Evolutionary conservation across 2,888 invertebrate genomes (phyloP).

Genomic region (Dasypolia templi): DNA sequence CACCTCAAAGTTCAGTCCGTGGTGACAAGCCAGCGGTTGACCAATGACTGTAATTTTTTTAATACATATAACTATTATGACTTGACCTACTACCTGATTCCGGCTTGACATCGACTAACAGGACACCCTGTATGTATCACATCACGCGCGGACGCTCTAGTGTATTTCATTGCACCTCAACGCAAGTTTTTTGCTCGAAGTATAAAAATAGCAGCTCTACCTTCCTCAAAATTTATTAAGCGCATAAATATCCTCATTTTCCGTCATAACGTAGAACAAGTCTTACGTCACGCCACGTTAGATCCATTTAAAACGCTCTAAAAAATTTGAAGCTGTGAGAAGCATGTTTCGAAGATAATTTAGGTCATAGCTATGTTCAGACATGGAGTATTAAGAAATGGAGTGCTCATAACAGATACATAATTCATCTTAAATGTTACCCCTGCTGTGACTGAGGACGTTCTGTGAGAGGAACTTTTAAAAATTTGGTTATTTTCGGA

Average conservation of each 20-base stretch:
- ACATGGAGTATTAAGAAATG: slow-evolving; percentile 33
- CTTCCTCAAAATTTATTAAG: slow-evolving; percentile 7
- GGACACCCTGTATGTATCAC: too few relatives aligned
- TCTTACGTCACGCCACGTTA: slow-evolving; percentile 51
- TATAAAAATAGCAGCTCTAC: background rate
- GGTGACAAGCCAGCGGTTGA: too few relatives aligned
- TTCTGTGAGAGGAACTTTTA: background rate
- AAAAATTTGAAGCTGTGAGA: slow-evolving; percentile 49
- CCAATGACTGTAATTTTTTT: too few relatives aligned
- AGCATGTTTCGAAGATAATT: slow-evolving; percentile 55
- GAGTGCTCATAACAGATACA: background rate
- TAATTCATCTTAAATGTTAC: background rate
- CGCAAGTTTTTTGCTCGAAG: background rate
- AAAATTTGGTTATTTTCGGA: background rate
- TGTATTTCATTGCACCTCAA: background rate
- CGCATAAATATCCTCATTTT: slow-evolving; percentile 36
- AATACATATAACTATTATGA: too few relatives aligned
- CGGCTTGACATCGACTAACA: too few relatives aligned
- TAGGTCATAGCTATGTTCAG: slow-evolving; percentile 43
- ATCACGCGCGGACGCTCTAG: too few relatives aligned
- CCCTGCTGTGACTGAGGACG: background rate
- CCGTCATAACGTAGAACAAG: slow-evolving; percentile 41
- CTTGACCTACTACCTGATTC: too few relatives aligned
- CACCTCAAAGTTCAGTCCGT: too few relatives aligned
- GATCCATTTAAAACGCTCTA: slow-evolving; percentile 59